Evolutionary conservation across 1,140 invertebrate species (phyloP).

Genomic region (Luehdorfia chinensis): DNA sequence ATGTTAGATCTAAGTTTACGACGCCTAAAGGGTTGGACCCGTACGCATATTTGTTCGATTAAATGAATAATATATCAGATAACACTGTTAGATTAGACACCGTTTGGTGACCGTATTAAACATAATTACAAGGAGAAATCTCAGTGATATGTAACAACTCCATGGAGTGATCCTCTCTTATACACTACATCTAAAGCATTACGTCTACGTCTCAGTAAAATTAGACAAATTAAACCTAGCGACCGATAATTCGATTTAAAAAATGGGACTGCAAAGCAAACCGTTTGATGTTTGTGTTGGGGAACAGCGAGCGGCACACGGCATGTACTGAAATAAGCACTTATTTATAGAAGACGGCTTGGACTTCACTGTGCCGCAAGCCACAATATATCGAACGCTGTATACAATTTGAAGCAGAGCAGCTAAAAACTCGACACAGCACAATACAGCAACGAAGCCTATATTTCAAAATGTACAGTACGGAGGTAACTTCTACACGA

Average conservation of each 20-base stretch:
- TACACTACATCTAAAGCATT: slow-evolving; percentile 69
- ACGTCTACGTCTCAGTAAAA: slow-evolving; percentile 60
- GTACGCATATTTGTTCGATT: slow-evolving; percentile 66
- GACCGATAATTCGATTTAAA: slow-evolving; percentile 30
- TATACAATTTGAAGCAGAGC: too few species aligned
- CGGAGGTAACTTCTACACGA: slow-evolving; percentile 45
- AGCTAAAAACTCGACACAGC: background rate
- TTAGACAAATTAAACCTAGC: slow-evolving; percentile 56
- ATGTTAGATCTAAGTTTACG: slow-evolving; percentile 68
- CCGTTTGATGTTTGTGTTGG: background rate
- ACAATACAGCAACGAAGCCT: slow-evolving; percentile 11
- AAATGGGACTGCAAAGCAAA: background rate
- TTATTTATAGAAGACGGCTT: too few species aligned
- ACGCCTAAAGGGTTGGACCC: slow-evolving; percentile 74
- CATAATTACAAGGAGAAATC: slow-evolving; percentile 72
- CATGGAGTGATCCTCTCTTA: slow-evolving; percentile 66
- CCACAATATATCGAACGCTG: too few species aligned
- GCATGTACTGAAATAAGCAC: background rate
- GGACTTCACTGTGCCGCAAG: too few species aligned
- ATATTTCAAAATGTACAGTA: slow-evolving; percentile 31
- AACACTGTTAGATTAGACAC: slow-evolving; percentile 60
- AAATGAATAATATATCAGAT: slow-evolving; percentile 49
- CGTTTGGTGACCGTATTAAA: slow-evolving; percentile 48
- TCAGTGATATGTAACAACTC: slow-evolving; percentile 76
- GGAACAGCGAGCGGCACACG: slow-evolving; percentile 1